These are phyloP conservation scores for Valencia hispanica DNA, from an alignment of 2,797 vertebrate genomes.

Conservation along the genomic window DNA sequence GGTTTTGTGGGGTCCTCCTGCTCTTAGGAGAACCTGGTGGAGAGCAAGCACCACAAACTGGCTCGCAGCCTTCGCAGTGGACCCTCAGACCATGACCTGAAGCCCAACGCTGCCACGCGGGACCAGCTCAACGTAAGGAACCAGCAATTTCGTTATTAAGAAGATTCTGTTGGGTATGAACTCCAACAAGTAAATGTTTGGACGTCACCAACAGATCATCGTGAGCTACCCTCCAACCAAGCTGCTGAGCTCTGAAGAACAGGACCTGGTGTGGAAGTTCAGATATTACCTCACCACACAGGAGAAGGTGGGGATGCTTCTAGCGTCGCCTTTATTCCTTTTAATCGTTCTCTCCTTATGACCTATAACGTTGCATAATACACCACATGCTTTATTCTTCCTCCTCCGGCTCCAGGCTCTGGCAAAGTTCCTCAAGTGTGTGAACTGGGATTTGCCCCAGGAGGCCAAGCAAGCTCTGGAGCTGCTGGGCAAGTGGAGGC, in stretches of 20 bases:
- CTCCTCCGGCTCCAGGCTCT: slow-evolving; percentile 83
- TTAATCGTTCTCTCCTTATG: too few species aligned
- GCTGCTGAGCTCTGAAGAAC: slow-evolving; percentile 94
- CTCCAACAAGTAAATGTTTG: background rate
- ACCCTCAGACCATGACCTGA: slow-evolving; percentile 96
- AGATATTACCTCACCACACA: slow-evolving; percentile 97
- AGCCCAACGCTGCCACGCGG: slow-evolving; percentile 94
- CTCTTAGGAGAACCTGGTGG: slow-evolving; percentile 92
- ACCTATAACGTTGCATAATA: background rate
- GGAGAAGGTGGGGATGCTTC: slow-evolving; percentile 86
- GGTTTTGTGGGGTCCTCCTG: background rate
- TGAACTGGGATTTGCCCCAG: slow-evolving; percentile 97
- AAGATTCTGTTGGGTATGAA: background rate
- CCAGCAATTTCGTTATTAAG: rapidly evolving
- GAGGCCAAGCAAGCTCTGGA: slow-evolving; percentile 98
- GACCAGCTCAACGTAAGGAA: slow-evolving; percentile 95
- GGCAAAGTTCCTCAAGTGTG: slow-evolving; percentile 98
- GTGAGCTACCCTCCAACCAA: slow-evolving; percentile 98
- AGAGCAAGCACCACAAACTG: slow-evolving; percentile 98
- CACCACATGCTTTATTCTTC: background rate
- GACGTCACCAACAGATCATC: slow-evolving; percentile 86
- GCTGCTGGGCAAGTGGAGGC: slow-evolving; percentile 95
- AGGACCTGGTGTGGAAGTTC: slow-evolving; percentile 99
- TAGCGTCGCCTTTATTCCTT: rapidly evolving
- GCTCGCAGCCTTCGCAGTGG: slow-evolving; percentile 96